Conservation (phyloP, 2,888 invertebrate species). For the Protula sp. region DNA sequence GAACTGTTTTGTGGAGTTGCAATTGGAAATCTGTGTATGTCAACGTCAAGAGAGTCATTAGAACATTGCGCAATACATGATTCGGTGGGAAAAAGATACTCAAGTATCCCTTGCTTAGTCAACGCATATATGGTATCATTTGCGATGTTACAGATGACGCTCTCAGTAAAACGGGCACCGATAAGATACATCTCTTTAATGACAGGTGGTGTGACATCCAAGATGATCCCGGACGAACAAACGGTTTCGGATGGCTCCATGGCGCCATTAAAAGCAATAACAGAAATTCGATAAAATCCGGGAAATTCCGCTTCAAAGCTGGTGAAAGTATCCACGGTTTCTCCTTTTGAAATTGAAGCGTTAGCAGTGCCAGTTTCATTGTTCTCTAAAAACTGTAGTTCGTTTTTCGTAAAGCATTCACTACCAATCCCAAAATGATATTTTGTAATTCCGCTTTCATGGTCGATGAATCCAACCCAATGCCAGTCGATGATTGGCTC, state of each 20-base stretch:
- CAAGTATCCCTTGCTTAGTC: not conserved
- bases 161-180: not conserved
- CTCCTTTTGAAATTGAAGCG: not conserved
- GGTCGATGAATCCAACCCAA: not conserved
- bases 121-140: not conserved
- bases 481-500: not conserved
- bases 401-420: not conserved
- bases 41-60: too few species aligned
- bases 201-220: not conserved
- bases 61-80: not conserved
- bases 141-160: not conserved
- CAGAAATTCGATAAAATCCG: not conserved
- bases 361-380: not conserved
- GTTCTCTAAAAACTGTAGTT: not conserved
- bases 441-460: slow-evolving; percentile 1
- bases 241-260: not conserved
- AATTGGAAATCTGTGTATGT: not conserved
- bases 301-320: not conserved
- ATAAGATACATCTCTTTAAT: not conserved
- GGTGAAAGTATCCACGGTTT: not conserved
- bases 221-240: not conserved
- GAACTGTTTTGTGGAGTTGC: not conserved
- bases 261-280: not conserved
- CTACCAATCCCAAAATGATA: not conserved
- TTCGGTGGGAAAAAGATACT: not conserved